phyloP scores from a whole-genome alignment of 2,797 vertebrate genomes.

The Microctenopoma steveboyesi region DNA sequence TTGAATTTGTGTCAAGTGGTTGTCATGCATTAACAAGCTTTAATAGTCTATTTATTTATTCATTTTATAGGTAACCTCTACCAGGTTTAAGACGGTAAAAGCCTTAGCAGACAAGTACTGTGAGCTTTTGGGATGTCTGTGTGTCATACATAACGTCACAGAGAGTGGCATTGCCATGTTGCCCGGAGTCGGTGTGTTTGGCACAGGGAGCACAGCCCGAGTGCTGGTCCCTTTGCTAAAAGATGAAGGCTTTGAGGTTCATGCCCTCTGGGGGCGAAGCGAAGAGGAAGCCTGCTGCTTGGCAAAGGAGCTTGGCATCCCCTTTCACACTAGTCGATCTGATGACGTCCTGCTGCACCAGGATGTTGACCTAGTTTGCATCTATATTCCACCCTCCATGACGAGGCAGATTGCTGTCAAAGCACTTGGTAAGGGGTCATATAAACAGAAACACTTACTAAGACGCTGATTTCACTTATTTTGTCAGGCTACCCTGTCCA shows the following conservation, averaged over 20 bases:
- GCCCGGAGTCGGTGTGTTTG: constrained; percentile 97
- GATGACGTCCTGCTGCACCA: constrained; percentile 95
- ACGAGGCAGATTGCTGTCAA: constrained; percentile 97
- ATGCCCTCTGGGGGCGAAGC: constrained; percentile 94
- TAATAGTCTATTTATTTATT: constrained; percentile 17
- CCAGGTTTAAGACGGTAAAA: constrained; percentile 2
- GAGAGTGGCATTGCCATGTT: constrained; percentile 82
- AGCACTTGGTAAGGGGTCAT: constrained; percentile 88
- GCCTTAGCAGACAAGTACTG: constrained; percentile 12
- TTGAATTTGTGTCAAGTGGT: background rate
- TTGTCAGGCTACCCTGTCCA: background rate
- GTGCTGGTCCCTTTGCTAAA: constrained; percentile 92
- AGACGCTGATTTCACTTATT: background rate
- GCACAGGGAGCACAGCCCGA: constrained; percentile 93
- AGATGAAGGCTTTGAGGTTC: constrained; percentile 94
- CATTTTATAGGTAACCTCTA: constrained; percentile 37
- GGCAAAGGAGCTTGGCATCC: constrained; percentile 91
- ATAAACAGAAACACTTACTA: constrained; percentile 8
- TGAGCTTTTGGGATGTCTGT: constrained; percentile 26
- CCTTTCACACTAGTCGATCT: constrained; percentile 94
- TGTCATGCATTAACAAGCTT: background rate
- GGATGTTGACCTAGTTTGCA: constrained; percentile 97
- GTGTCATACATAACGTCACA: constrained; percentile 48
- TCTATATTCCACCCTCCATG: constrained; percentile 95
- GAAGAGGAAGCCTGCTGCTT: constrained; percentile 93